phyloP scores from a whole-genome alignment of 2,113 vertebrate species.

The Corvus moneduloides region DNA sequence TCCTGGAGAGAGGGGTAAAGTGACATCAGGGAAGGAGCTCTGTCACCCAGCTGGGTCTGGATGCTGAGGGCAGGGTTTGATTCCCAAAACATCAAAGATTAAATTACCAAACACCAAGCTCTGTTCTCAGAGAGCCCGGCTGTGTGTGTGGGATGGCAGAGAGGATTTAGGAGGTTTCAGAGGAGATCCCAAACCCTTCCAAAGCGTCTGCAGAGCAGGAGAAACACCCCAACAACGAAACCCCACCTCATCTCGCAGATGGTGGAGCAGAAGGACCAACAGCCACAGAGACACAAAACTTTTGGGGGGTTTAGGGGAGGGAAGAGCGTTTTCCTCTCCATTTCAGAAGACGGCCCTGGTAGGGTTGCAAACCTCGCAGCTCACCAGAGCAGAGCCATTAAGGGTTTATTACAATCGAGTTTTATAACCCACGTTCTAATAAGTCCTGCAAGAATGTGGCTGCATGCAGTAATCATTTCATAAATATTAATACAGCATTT shows the following conservation, averaged over 20 bases:
- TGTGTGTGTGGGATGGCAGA: background rate
- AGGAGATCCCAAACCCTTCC: background rate
- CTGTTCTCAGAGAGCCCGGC: background rate
- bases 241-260: rapidly evolving
- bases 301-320: background rate
- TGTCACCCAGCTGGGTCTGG: background rate
- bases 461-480: conserved; percentile 69
- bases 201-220: background rate
- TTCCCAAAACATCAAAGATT: background rate
- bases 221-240: background rate
- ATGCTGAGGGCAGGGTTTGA: background rate
- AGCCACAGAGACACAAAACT: background rate
- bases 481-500: conserved; percentile 73
- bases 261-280: background rate
- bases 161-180: background rate
- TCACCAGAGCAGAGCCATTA: conserved; percentile 53
- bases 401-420: conserved; percentile 53
- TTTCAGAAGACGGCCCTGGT: background rate
- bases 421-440: conserved; percentile 44
- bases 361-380: background rate
- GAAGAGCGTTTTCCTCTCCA: background rate
- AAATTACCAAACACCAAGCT: rapidly evolving
- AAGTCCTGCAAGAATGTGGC: conserved; percentile 70
- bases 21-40: background rate
- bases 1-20: background rate